These are phyloP conservation scores for Aphaenogaster rudis DNA, from an alignment of 1,140 invertebrate genomes.

Conservation along the genomic window DNA sequence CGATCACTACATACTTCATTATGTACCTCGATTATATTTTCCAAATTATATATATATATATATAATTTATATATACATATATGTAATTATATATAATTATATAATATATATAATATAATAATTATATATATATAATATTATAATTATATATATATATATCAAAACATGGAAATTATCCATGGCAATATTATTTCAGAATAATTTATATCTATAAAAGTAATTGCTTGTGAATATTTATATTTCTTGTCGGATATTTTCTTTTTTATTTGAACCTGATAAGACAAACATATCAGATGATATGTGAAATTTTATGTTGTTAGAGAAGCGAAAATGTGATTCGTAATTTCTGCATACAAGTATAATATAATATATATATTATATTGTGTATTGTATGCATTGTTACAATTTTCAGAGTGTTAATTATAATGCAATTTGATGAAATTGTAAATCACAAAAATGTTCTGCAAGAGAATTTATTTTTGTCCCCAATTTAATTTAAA, in stretches of 20 bases:
- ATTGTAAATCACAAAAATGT: neutral
- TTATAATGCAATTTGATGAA: constrained; percentile 23
- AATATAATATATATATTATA: constrained; percentile 30
- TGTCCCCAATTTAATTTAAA: constrained; percentile 27
- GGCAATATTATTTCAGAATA: neutral
- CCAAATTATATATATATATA: neutral
- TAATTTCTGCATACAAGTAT: constrained; percentile 29
- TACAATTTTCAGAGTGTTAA: constrained; percentile 27
- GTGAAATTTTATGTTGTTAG: constrained; percentile 44
- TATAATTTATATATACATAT: too few species aligned
- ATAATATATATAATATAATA: too few species aligned
- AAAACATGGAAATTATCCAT: neutral
- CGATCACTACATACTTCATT: neutral
- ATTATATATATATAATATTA: too few species aligned
- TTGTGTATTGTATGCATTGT: constrained; percentile 38
- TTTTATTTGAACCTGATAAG: neutral
- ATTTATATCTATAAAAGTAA: neutral
- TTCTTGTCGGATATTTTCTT: neutral
- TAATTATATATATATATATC: neutral
- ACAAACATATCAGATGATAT: constrained; percentile 1
- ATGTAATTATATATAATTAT: too few species aligned
- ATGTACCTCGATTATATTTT: neutral
- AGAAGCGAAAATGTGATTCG: constrained; percentile 49
- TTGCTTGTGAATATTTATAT: neutral
- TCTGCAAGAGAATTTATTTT: constrained; percentile 28